These are phyloP conservation scores for Lamprotornis superbus DNA, from an alignment of 2,113 vertebrate genomes.

Conservation along the genomic window DNA sequence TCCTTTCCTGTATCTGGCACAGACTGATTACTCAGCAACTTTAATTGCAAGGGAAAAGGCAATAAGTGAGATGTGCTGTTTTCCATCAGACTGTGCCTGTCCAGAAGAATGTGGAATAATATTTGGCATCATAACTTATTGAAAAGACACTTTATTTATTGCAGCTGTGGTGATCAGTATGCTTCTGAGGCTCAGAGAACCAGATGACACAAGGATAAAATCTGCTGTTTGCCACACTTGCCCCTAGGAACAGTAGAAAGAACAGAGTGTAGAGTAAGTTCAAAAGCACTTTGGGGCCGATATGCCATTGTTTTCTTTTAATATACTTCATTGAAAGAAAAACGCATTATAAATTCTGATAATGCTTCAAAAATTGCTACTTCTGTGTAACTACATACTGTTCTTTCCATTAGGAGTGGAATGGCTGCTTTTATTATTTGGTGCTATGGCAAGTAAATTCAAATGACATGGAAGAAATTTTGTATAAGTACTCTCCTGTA, in stretches of 20 bases:
- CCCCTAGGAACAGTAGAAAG: constrained; percentile 4
- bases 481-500: neutral
- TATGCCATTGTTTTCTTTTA: constrained; percentile 48
- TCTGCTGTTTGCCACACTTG: constrained; percentile 19
- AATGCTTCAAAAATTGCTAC: constrained; percentile 3
- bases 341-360: constrained; percentile 11
- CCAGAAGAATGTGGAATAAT: constrained; percentile 69
- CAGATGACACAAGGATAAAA: constrained; percentile 55
- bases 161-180: constrained; percentile 67
- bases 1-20: constrained; percentile 13
- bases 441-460: neutral
- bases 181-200: constrained; percentile 55
- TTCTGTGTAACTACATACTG: neutral
- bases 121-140: constrained; percentile 62
- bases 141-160: constrained; percentile 72
- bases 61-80: constrained; percentile 53
- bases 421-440: neutral
- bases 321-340: constrained; percentile 22
- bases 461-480: neutral
- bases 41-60: constrained; percentile 17
- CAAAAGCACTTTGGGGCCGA: neutral
- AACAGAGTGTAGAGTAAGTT: constrained; percentile 27
- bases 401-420: neutral
- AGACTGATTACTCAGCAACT: constrained; percentile 47
- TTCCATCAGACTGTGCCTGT: constrained; percentile 59